Conservation (phyloP, 1,140 invertebrate genomes). For the Euwallacea fornicatus region DNA sequence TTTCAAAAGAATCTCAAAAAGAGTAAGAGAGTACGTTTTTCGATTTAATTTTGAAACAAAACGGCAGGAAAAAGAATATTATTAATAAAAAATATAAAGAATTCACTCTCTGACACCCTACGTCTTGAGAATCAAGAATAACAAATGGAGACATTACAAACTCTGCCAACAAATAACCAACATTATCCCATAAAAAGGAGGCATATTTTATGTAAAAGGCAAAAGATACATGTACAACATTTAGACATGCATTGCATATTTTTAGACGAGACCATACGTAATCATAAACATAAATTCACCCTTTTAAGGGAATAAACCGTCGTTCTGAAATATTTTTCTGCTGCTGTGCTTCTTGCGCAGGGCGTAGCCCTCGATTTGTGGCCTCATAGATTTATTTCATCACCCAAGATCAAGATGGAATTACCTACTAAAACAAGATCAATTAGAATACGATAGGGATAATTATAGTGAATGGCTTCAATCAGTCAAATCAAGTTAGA, state of each 20-base stretch:
- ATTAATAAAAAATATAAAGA: too few species aligned
- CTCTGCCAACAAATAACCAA: not conserved
- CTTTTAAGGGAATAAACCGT: not conserved
- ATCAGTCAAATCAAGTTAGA: conserved; percentile 11
- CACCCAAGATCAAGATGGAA: not conserved
- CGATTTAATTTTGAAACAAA: too few species aligned
- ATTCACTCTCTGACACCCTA: too few species aligned
- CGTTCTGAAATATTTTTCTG: too few species aligned
- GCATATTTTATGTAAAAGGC: not conserved
- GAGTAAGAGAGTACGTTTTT: too few species aligned
- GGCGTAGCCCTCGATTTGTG: not conserved
- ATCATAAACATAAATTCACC: not conserved
- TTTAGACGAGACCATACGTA: not conserved
- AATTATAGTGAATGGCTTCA: conserved; percentile 7
- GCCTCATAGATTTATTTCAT: not conserved
- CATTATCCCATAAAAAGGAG: not conserved
- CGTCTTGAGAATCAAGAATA: too few species aligned
- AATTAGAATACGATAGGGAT: not conserved
- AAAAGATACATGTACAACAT: not conserved
- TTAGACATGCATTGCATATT: too few species aligned
- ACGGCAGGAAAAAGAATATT: too few species aligned
- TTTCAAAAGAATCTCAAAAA: too few species aligned
- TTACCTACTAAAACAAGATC: not conserved
- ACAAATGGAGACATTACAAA: too few species aligned
- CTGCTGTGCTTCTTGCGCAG: too few species aligned